phyloP scores from a whole-genome alignment of 2,113 vertebrate species.

The Scophthalmus maximus region DNA sequence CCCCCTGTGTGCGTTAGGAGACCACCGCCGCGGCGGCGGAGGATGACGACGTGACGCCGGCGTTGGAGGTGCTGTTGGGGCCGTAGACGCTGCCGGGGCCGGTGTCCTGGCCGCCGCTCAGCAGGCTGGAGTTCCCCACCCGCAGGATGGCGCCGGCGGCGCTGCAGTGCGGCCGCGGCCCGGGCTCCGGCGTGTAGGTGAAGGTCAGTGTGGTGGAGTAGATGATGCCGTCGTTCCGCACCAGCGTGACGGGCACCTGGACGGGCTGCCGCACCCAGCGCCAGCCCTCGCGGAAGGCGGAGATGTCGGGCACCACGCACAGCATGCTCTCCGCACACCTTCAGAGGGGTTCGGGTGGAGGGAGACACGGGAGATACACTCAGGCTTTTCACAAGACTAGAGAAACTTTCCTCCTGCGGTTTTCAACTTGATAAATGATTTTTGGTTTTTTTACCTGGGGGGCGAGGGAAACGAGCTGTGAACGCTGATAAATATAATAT shows the following conservation, averaged over 20 bases:
- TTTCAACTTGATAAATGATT: no score
- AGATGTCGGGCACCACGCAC: constrained; percentile 98
- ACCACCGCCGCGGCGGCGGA: constrained; percentile 93
- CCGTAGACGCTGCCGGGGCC: constrained; percentile 83
- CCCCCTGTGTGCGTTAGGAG: constrained; percentile 89
- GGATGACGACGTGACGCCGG: constrained; percentile 92
- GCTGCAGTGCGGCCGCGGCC: constrained; percentile 96
- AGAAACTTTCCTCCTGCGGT: no score
- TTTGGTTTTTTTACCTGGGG: no score
- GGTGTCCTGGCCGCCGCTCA: constrained; percentile 84
- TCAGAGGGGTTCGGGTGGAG: not conserved
- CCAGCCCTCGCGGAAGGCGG: constrained; percentile 99
- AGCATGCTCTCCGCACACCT: constrained; percentile 99
- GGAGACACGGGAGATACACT: no score
- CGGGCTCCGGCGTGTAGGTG: constrained; percentile 98
- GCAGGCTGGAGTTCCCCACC: constrained; percentile 88
- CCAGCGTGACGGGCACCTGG: constrained; percentile 98
- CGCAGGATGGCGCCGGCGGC: constrained; percentile 97
- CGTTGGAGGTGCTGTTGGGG: constrained; percentile 77
- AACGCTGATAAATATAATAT: no score
- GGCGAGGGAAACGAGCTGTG: no score
- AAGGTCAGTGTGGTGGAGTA: constrained; percentile 99
- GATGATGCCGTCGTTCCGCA: constrained; percentile 97
- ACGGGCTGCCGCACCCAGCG: constrained; percentile 98
- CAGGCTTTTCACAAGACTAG: no score